Evolutionary conservation across 2,888 invertebrate genomes (phyloP), one percentile per base, ranked within the genome.

Genomic region (Heliconius ismenius): DNA sequence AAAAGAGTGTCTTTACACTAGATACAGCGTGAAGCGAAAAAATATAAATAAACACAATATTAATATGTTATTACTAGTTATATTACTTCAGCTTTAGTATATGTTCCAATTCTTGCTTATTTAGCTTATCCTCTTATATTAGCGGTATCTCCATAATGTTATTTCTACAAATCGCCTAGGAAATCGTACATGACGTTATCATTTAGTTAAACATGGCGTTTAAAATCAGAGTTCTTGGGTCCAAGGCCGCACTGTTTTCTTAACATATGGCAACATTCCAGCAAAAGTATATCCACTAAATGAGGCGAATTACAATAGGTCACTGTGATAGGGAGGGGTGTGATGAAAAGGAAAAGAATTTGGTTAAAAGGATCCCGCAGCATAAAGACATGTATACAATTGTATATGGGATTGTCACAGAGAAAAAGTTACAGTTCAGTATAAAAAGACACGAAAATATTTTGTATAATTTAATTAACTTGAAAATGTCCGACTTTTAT

Each of bases 241-340:
- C 77, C 82, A 84, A 83, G 83, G 84, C 81, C 75, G 84, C 82
- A 83, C 84, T 85, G 78, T 78, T 86, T 85, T 85, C 85, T 85
- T 84, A 84, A 86, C 83, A 84, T 82, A 84, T 88, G 88, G 89
- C 87, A 88, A 76, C 79, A 82, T 80, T 87, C 88, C 88, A 88
- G 84, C 82, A 83, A 83, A 84, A 83, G 82, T 86, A 85, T 86
- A 85, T 86, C 76, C 80, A 60, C 67, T 63, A 63, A 74, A 72
- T 24, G 60, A 74, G 69, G 58, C 26, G 73, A 76, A 65, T 74
- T 36, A 74, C 73, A 69, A 75, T 75, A 39, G 67, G 75, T 76
- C 73, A 75, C 67, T 77, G 67, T 74, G 76, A 54, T 54, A 70
- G 54, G 63, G 26, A 69, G 67, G 36, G 39, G 15, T 36, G 63